Evolutionary conservation across 2,888 invertebrate genomes (phyloP).

Genomic region (Micoletzkya japonica): DNA sequence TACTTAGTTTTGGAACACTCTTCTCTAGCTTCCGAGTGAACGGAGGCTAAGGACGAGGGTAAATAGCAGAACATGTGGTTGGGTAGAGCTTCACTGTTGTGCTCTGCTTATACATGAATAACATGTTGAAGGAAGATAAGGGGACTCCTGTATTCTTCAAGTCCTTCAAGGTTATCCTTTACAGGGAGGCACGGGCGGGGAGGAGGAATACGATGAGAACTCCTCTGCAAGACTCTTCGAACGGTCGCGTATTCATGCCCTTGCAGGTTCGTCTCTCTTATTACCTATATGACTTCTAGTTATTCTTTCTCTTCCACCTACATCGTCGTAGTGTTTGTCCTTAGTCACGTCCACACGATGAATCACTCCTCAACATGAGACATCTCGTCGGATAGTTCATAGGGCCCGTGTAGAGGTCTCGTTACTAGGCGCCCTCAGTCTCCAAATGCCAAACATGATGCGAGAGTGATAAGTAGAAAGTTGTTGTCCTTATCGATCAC

Average conservation of each 20-base stretch:
- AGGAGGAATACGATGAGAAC: slow-evolving; percentile 97
- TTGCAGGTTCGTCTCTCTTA: slow-evolving; percentile 77
- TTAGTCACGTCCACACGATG: too few relatives aligned
- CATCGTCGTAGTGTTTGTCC: too few relatives aligned
- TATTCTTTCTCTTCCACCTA: neutral
- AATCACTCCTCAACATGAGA: too few relatives aligned
- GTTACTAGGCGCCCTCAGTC: neutral
- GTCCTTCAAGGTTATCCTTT: neutral
- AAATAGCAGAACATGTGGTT: neutral
- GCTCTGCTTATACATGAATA: neutral
- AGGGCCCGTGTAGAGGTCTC: slow-evolving; percentile 6
- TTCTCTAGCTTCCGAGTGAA: too few relatives aligned
- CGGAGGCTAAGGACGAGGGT: neutral
- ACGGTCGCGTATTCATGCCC: slow-evolving; percentile 95
- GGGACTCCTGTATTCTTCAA: neutral
- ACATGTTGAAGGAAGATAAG: neutral
- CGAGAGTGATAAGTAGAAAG: neutral
- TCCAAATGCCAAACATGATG: neutral
- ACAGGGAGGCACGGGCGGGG: slow-evolving; percentile 31
- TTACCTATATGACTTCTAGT: slow-evolving; percentile 1
- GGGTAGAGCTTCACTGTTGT: too few relatives aligned
- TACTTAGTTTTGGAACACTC: too few relatives aligned
- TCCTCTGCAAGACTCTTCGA: slow-evolving; percentile 98
- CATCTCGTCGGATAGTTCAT: too few relatives aligned
- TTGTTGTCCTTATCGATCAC: too few relatives aligned